Base-by-base conservation (phyloP, 1,140 invertebrate species). In the Habropoda laboriosa region DNA sequence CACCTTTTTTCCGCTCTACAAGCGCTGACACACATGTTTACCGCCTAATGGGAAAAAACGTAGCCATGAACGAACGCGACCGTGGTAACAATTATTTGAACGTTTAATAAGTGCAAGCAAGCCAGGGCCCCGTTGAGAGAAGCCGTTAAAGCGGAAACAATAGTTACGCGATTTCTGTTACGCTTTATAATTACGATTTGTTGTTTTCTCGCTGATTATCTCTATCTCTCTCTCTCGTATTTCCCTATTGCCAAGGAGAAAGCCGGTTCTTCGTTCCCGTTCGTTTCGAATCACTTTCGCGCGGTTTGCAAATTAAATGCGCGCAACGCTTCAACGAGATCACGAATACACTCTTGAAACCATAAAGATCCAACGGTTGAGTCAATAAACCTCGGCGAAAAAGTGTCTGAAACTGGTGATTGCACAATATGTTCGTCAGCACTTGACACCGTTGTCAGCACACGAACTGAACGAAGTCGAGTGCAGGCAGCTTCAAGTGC, bases 1-100 rank as follows among this genome's bases (percentile, higher is more conserved):
- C 47, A 42, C 35, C 32, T 42, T 57, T 32, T 66, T 75, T 66
- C 47, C 72, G 72, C 72, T 75, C 60, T 66, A 75, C 24, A 75
- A 75, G 24, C 72, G 35, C 18, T 66, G 72, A 8, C 72, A 75
- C 38, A 53, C 60, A 75, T 75, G 27, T 49, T 53, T 64, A 40
- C 10, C 0, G 40, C 42, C 47, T 13, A 10, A 38, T 51, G 45
- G 16, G 35, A 55, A 75, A 63, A n/a, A 74, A 64, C 53, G 58
- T 24, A 40, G 21, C 32, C 35, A 24, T 21, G n/a, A n/a, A n/a
- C n/a, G n/a, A 42, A 66, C 35, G 35, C 60, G 60, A 66, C 27
- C 35, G 47, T 66, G 60, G 30, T 40, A 75, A 75, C 47, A 42
- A 75, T 66, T 51, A 74, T 74, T 42, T 12, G 4, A 38, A n/a